Evolutionary conservation across 2,113 vertebrate species (phyloP).

Genomic region (Coptodon bakossiorum): DNA sequence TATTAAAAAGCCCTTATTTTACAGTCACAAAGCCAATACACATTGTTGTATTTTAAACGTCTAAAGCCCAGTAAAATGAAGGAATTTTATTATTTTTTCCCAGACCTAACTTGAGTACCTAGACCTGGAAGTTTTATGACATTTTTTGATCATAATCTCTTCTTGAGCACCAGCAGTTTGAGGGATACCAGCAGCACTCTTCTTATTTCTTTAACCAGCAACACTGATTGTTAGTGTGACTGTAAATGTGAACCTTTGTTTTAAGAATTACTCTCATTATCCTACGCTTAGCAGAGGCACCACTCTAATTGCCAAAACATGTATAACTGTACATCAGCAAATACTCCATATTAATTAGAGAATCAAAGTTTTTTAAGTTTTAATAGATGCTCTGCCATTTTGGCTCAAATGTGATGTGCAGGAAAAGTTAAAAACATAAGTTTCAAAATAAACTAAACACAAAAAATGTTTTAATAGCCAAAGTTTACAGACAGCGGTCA

Average conservation of each 20-base stretch:
- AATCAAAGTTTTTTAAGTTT: not conserved
- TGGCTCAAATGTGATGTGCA: not conserved
- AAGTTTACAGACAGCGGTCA: not conserved
- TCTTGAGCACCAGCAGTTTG: not conserved
- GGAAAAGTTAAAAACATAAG: not conserved
- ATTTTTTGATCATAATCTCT: not conserved
- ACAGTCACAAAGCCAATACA: not conserved
- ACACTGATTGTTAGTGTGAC: not conserved
- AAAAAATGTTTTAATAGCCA: not conserved
- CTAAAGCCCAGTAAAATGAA: not conserved
- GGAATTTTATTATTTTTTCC: not conserved
- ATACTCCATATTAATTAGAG: not conserved
- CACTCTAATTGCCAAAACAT: not conserved
- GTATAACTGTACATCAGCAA: not conserved
- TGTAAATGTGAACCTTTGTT: not conserved
- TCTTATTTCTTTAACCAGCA: not conserved
- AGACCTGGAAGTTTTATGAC: not conserved
- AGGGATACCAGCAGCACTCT: not conserved
- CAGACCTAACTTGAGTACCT: not conserved
- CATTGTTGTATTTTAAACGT: not conserved
- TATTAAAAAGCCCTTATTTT: not conserved
- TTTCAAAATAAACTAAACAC: not conserved
- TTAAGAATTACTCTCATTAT: not conserved
- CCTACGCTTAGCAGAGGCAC: not conserved
- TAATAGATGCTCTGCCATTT: not conserved